Percentiles rank a stretch among this genome's conserved stretches.
Evolutionary conservation across 2,113 vertebrate species (phyloP).

Genomic region (Ceratotherium simum): DNA sequence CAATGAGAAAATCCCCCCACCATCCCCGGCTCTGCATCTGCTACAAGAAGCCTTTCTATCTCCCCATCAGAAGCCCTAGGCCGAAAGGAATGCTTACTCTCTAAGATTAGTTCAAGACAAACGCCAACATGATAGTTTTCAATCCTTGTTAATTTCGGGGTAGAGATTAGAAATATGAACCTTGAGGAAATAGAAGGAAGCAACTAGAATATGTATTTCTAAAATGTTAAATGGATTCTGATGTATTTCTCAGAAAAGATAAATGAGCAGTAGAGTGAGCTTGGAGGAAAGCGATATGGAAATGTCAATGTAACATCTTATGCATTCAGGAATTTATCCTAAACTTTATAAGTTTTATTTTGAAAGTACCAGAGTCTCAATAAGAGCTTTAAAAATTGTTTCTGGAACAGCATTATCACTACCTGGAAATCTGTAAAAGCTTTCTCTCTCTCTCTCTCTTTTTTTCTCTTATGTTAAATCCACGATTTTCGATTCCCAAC

Average conservation of each 20-base stretch:
- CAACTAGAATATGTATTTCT: constrained; percentile 53
- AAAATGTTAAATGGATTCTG: constrained; percentile 45
- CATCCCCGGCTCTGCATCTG: background rate
- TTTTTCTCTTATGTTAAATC: constrained; percentile 36
- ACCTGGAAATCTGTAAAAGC: constrained; percentile 70
- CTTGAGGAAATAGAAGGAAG: constrained; percentile 59
- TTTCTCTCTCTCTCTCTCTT: background rate
- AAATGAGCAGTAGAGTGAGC: background rate
- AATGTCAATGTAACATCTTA: constrained; percentile 76
- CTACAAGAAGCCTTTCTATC: background rate
- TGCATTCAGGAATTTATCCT: constrained; percentile 78
- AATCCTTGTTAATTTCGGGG: constrained; percentile 60
- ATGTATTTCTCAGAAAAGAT: constrained; percentile 64
- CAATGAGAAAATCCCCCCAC: background rate
- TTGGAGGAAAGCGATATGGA: constrained; percentile 62
- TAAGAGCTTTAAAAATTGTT: constrained; percentile 78
- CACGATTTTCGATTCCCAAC: constrained; percentile 72
- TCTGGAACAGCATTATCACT: constrained; percentile 77
- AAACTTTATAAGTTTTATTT: constrained; percentile 82
- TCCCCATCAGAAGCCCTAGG: background rate
- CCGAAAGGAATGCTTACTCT: background rate
- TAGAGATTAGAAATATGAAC: constrained; percentile 50
- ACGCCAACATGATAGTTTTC: background rate
- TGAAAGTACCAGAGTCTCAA: constrained; percentile 79
- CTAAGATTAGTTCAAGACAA: background rate